Evolutionary conservation across 2,113 vertebrate genomes (phyloP).

Genomic region (Eolophus roseicapilla): DNA sequence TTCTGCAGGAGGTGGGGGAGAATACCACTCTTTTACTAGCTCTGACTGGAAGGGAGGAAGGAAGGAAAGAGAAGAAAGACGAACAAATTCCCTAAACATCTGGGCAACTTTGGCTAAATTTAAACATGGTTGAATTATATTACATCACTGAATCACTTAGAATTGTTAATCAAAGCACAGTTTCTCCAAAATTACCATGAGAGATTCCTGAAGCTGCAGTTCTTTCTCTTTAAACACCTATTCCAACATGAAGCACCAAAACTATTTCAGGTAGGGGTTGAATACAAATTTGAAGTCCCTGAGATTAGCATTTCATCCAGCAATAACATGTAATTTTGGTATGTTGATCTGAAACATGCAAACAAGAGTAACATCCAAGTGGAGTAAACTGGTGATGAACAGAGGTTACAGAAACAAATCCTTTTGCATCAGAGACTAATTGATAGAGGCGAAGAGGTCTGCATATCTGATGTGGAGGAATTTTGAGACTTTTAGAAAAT

Average conservation of each 20-base stretch:
- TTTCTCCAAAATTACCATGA: neutral
- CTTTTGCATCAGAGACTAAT: neutral
- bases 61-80: neutral
- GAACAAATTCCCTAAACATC: neutral
- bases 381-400: neutral
- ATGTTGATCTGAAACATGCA: neutral
- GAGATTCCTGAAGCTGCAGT: neutral
- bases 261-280: neutral
- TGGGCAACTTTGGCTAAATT: neutral
- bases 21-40: neutral
- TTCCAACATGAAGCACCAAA: neutral
- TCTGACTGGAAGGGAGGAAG: neutral
- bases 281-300: neutral
- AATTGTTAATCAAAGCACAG: neutral
- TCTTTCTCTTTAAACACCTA: neutral
- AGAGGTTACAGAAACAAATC: neutral
- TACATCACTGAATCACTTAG: neutral
- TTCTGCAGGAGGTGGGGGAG: rapidly evolving
- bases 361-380: neutral
- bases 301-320: neutral
- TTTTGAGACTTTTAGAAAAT: slow-evolving; percentile 5
- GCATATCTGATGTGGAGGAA: neutral
- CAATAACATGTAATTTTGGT: neutral
- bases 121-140: neutral
- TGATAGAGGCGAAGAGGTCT: neutral